Conservation (phyloP, 1,140 invertebrate species). For the Habropoda laboriosa region DNA sequence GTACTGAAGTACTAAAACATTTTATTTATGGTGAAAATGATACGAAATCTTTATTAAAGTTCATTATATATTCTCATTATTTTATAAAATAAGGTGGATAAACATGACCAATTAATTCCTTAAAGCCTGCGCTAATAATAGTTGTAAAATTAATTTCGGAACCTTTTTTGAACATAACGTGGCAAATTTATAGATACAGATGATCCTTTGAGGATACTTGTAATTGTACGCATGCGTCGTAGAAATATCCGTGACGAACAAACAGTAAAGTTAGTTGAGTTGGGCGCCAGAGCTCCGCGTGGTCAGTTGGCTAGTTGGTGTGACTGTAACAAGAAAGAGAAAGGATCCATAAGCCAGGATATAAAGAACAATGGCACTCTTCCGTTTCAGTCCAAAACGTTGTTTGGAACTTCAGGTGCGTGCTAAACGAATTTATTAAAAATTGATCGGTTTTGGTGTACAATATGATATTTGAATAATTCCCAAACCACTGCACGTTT, state of each 20-base stretch:
- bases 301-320: conserved; percentile 66
- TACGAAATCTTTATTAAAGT: neutral
- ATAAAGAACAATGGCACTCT: conserved; percentile 78
- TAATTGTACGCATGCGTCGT: conserved; percentile 30
- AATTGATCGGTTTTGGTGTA: neutral
- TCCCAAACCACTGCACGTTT: conserved; percentile 20
- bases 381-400: conserved; percentile 75
- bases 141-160: neutral
- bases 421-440: conserved; percentile 3
- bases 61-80: neutral
- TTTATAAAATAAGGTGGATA: neutral
- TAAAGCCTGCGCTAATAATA: neutral
- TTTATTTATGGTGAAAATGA: neutral
- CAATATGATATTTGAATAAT: conserved; percentile 38
- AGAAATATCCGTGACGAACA: conserved; percentile 31
- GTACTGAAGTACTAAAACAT: neutral
- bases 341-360: conserved; percentile 51
- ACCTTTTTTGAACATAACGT: neutral
- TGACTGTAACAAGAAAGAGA: conserved; percentile 53
- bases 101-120: neutral
- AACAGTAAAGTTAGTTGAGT: conserved; percentile 67
- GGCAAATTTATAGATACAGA: conserved; percentile 10
- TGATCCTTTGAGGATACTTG: conserved; percentile 40
- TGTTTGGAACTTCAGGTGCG: conserved; percentile 76
- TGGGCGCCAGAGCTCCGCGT: conserved; percentile 75